Evolutionary conservation across 2,113 vertebrate genomes (phyloP), one percentile per base, ranked within the genome.

Genomic region (Lontra canadensis): DNA sequence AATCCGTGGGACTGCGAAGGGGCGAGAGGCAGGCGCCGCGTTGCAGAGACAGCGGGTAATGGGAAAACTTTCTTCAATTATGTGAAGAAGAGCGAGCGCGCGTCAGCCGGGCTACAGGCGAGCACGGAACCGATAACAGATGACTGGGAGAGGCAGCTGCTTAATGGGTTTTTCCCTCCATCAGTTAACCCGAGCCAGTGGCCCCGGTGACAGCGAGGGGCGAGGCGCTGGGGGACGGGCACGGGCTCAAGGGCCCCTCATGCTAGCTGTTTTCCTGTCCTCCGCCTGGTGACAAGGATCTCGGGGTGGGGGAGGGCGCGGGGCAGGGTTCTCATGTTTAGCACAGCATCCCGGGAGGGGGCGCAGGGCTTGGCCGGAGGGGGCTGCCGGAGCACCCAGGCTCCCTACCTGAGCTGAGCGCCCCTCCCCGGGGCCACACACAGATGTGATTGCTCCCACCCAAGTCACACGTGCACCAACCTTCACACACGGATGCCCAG

Each of bases 51-150:
- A 18, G 39, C 6, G 7, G 81, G 86, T 91, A 79, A 97, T 26
- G 82, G 92, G 94, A 93, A 93, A 95, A 96, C 86, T 88, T 92
- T 90, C 95, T 96, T 97, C 97, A 94, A 82, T 97, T 90, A 96
- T 26, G 34, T 80, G 95, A 76, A 96, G 92, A 80, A 85, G 95
- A 96, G 90, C 21, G 0, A 61, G 95, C 21, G 4, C 1, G 14
- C 83, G n/a, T 92, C 90, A 79, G 94, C 82, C 20, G 0, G 20
- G 81, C 61, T 31, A 31, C 34, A 25, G 85, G 73, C 25, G 21
- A 47, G 49, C 20, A 17, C 4, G 12, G 57, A 73, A 59, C 34
- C 2, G 55, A 93, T 73, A 93, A 95, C 85, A n/a, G 78, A 84
- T 76, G 94, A 36, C 93, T 44, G 63, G 69, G 81, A 71, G 89